A percentile compares a stretch with the other conserved stretches of the same genome.
These are phyloP conservation scores for Arrhamphus sclerolepis DNA, from an alignment of 2,797 vertebrate species.

Conservation along the genomic window DNA sequence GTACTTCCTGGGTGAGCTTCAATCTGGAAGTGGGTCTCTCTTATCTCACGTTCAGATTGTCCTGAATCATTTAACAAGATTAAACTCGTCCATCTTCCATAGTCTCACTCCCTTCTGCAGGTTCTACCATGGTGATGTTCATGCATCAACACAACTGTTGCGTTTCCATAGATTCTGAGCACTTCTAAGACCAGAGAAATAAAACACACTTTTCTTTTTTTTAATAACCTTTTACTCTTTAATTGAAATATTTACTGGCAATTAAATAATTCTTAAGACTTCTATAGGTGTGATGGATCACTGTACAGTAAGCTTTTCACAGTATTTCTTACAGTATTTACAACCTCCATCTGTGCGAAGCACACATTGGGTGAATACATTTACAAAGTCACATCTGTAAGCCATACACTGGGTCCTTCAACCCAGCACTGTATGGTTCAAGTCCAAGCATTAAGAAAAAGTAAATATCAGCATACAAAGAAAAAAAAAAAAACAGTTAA, in stretches of 20 bases:
- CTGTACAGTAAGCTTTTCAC: conserved; percentile 79
- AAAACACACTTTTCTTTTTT: neutral
- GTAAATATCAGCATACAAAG: conserved; percentile 55
- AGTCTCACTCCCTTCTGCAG: too few relatives aligned
- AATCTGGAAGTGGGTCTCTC: too few relatives aligned
- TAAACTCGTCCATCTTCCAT: too few relatives aligned
- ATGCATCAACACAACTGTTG: neutral
- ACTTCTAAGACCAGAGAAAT: neutral
- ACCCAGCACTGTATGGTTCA: conserved; percentile 40
- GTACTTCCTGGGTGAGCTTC: too few relatives aligned
- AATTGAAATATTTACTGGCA: conserved; percentile 76
- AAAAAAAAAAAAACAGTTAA: conserved; percentile 43
- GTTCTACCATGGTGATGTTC: too few relatives aligned
- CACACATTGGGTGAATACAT: conserved; percentile 27
- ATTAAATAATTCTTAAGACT: conserved; percentile 73
- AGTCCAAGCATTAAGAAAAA: conserved; percentile 68
- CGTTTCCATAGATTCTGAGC: too few relatives aligned
- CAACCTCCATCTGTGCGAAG: conserved; percentile 51
- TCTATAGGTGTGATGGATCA: conserved; percentile 64
- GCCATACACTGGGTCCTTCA: conserved; percentile 24
- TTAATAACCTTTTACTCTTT: conserved; percentile 58
- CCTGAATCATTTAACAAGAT: too few relatives aligned
- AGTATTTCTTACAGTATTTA: conserved; percentile 84
- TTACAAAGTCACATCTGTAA: conserved; percentile 42
- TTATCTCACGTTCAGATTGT: too few relatives aligned